Base-by-base conservation (phyloP, 2,797 vertebrate genomes). In the Podarcis siculus region DNA sequence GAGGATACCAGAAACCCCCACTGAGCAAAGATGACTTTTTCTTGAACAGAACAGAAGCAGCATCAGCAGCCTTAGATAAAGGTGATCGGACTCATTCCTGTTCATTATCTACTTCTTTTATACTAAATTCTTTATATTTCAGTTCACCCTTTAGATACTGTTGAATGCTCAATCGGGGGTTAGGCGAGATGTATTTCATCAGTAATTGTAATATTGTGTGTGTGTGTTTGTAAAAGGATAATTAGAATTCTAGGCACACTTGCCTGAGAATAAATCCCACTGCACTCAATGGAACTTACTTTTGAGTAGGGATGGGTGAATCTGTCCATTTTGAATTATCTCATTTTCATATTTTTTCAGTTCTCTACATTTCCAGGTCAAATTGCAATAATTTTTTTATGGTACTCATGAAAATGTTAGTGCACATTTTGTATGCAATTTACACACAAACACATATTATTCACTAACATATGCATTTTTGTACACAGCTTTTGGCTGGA, bases 181-280 rank as follows among this genome's bases (percentile, higher is more conserved):
- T 91, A 72, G 71, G 72, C 42, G 71, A 83, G 27, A 90, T 73
- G 13, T 19, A 39, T 45, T 73, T 90, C 39, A 93, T 95, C 92
- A 92, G 93, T 92, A 95, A 95, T 94, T 97, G 96, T 96, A 95
- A 96, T 96, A 92, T 72, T 95, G 95, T 95, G 96, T 94, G 82
- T 35, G 23, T 58, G 61, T 55, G 3, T 35, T 35, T 6, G 9
- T 55, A 10, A 15, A 55, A 55, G 49, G 13, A 23, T 72, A 72
- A 72, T 15, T 23, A 72, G 12, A 72, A 35, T 55, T 55, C 49
- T 55, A 55, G 49, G n/a, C 71, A 72, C 35, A 17, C 69, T 71
- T 71, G n/a, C n/a, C n/a, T 27, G 13, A 17, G 55, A 64, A 5
- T 45, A 67, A 35, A 6, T 8, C n/a, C 21, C 21, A 55, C 49